phyloP scores from a whole-genome alignment of 2,113 vertebrate genomes.

The Toxostoma redivivum region DNA sequence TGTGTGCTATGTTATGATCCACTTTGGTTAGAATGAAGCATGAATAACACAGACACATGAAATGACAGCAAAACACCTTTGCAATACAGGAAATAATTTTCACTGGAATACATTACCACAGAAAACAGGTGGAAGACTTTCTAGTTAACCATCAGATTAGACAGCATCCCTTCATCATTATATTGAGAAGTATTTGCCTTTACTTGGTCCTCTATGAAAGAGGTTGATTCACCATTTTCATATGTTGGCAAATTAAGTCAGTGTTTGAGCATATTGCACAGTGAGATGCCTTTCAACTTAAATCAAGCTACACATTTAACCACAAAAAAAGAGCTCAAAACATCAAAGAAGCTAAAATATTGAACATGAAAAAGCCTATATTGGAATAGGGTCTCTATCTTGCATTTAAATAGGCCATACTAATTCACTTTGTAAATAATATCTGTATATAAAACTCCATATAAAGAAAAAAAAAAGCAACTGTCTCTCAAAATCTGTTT shows the following conservation, averaged over 20 bases:
- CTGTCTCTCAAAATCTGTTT: neutral
- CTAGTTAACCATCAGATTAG: neutral
- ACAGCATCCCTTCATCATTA: neutral
- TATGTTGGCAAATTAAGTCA: neutral
- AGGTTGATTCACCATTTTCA: neutral
- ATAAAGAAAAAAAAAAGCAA: neutral
- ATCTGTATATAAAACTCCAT: neutral
- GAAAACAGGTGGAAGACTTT: neutral
- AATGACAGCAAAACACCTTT: neutral
- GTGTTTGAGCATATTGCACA: neutral
- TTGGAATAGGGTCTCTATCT: neutral
- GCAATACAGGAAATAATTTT: neutral
- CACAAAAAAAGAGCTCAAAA: neutral
- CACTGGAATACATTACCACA: neutral
- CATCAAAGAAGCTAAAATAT: neutral
- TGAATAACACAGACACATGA: neutral
- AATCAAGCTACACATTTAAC: neutral
- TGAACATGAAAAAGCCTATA: neutral
- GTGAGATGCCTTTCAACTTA: neutral
- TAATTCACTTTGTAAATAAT: neutral
- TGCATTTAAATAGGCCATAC: neutral
- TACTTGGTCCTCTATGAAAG: neutral
- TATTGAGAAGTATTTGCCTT: neutral
- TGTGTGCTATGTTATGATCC: accelerated
- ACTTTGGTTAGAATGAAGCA: neutral